A percentile compares a stretch with the other conserved stretches of the same genome.
phyloP scores from a whole-genome alignment of 2,888 invertebrate genomes.

The Agriotes lineatus region DNA sequence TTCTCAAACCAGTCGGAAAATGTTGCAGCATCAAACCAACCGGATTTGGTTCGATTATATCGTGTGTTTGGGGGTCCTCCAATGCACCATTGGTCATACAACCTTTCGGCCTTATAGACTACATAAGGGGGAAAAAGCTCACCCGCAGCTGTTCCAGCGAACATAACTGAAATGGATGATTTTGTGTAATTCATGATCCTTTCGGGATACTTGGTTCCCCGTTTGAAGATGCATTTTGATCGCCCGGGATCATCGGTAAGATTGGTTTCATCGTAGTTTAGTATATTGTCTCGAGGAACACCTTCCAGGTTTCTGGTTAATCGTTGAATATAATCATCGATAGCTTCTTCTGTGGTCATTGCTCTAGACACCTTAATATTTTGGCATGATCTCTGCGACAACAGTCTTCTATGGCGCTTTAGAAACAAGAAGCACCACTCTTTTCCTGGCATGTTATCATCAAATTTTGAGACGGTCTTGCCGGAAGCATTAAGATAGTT shows the following conservation, averaged over 20 bases:
- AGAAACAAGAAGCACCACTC: background rate
- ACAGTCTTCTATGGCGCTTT: too few relatives aligned
- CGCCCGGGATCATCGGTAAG: background rate
- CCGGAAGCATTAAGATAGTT: too few relatives aligned
- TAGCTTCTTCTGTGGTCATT: too few relatives aligned
- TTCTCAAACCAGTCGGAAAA: background rate
- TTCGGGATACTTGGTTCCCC: background rate
- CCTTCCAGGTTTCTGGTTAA: too few relatives aligned
- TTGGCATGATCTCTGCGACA: too few relatives aligned
- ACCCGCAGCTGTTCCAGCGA: background rate
- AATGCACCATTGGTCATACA: conserved; percentile 1
- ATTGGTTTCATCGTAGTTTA: background rate
- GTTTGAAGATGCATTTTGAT: background rate
- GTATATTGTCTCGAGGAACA: too few relatives aligned
- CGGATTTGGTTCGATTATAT: background rate
- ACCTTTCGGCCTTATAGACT: background rate
- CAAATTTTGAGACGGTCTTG: background rate
- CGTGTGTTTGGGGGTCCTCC: background rate
- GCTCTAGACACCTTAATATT: too few relatives aligned
- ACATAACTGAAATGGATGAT: background rate
- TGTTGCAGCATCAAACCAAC: background rate
- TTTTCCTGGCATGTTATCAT: background rate
- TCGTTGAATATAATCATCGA: too few relatives aligned
- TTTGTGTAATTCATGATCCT: background rate
- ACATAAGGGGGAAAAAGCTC: background rate